Evolutionary conservation across 2,113 vertebrate species (phyloP), one percentile per base, ranked within the genome.

Genomic region (Heterocephalus glaber): DNA sequence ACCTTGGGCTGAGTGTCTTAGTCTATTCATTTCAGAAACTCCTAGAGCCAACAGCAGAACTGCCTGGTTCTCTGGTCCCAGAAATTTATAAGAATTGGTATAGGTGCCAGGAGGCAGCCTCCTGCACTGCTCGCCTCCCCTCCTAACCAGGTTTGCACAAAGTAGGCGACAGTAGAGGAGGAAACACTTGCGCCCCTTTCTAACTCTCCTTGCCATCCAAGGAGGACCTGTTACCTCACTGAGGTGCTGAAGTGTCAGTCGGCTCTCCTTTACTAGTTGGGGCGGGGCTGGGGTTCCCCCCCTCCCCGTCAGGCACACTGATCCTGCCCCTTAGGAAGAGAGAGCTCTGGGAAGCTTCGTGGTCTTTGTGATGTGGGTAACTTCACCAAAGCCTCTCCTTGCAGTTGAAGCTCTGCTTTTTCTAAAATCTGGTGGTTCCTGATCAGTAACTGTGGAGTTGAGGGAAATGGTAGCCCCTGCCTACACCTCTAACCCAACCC

Each of bases 21-120:
- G 11, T 91, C 58, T 76, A 86, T 49, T 5, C 16, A 49, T 85
- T 86, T 86, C 38, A 92, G 60, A 97, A 56, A 22, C 61, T 92
- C 81, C 54, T 70, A 79, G 66, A 82, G 22, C 61, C 56, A 63
- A 19, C n/a, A 86, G 33, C 10, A 61, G 47, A 96, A 89, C 30
- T 60, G 28, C 20, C 28, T 8, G 5, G 79, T 90, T 89, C 44
- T 88, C 47, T 89, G 52, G 52, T 65, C 11, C 33, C 17, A 76
- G 16, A 17, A n/a, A 92, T 41, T 83, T 54, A 26, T 85, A 89
- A 85, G 80, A 87, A 35, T 66, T 61, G n/a, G 5, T 70, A 49
- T 30, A 41, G 85, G 49, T 61, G 13, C 77, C 35, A 66, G 9
- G 17, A 44, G 41, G 6, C n/a, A 84, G 35, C 26, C 26, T 79